Conservation (phyloP, 1,140 invertebrate species). For the Panonychus citri region DNA sequence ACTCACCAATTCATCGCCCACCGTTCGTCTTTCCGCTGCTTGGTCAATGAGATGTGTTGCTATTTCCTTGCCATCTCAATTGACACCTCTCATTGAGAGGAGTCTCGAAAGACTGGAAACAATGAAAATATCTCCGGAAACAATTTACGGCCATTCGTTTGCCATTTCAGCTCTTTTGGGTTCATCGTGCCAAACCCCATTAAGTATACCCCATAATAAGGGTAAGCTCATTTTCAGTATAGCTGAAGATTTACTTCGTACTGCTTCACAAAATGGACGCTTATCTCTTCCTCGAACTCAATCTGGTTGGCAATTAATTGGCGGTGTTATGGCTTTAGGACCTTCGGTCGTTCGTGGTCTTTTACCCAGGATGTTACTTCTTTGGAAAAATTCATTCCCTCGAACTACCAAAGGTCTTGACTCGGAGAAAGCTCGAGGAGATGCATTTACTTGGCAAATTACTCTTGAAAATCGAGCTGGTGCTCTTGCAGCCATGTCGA, state of each 20-base stretch:
- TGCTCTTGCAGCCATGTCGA: conserved; percentile 80
- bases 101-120: conserved; percentile 65
- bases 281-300: conserved; percentile 81
- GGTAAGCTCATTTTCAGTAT: conserved; percentile 89
- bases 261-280: conserved; percentile 87
- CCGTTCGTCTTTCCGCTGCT: conserved; percentile 68
- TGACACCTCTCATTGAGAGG: conserved; percentile 68
- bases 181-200: conserved; percentile 61
- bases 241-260: conserved; percentile 82
- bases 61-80: conserved; percentile 71
- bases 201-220: conserved; percentile 86
- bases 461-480: conserved; percentile 87
- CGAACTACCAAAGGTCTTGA: conserved; percentile 83
- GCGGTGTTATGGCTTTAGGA: conserved; percentile 81
- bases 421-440: conserved; percentile 84
- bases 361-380: conserved; percentile 65
- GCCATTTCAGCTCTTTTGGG: conserved; percentile 79
- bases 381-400: conserved; percentile 96
- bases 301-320: conserved; percentile 89
- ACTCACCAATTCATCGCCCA: conserved; percentile 71
- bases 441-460: conserved; percentile 94
- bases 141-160: conserved; percentile 75
- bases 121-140: conserved; percentile 70
- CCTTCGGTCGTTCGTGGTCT: conserved; percentile 66
- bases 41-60: conserved; percentile 82